Conservation (phyloP, 2,888 invertebrate genomes). For the Lasioglossum vierecki region DNA sequence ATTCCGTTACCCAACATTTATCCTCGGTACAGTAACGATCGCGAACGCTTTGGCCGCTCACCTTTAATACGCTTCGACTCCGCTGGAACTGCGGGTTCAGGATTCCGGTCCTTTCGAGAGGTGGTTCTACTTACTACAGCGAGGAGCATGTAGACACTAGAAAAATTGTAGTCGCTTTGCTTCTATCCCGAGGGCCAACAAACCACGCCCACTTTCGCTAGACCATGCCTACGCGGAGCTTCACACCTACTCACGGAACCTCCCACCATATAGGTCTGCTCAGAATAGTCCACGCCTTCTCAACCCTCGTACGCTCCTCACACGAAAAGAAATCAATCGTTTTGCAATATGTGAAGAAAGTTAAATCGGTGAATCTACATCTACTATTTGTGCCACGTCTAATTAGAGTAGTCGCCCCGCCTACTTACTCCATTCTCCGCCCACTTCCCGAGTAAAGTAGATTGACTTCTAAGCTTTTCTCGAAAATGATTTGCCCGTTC, state of each 20-base stretch:
- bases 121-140: background rate
- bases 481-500: background rate
- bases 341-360: too few species aligned
- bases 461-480: background rate
- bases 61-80: background rate
- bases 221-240: background rate
- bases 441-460: background rate
- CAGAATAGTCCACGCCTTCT: background rate
- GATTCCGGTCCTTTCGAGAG: background rate
- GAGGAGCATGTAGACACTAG: background rate
- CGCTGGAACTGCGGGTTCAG: background rate
- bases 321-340: too few species aligned
- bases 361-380: background rate
- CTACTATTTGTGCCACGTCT: background rate
- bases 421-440: background rate
- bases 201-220: background rate
- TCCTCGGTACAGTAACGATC: slow-evolving; percentile 26
- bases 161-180: background rate
- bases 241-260: background rate
- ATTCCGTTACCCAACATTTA: slow-evolving; percentile 33
- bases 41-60: background rate
- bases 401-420: background rate
- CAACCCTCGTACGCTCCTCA: too few species aligned
- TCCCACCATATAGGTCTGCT: background rate
- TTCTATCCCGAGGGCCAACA: background rate